Base-by-base conservation (phyloP, 2,888 invertebrate species). In the Craniophora ligustri region DNA sequence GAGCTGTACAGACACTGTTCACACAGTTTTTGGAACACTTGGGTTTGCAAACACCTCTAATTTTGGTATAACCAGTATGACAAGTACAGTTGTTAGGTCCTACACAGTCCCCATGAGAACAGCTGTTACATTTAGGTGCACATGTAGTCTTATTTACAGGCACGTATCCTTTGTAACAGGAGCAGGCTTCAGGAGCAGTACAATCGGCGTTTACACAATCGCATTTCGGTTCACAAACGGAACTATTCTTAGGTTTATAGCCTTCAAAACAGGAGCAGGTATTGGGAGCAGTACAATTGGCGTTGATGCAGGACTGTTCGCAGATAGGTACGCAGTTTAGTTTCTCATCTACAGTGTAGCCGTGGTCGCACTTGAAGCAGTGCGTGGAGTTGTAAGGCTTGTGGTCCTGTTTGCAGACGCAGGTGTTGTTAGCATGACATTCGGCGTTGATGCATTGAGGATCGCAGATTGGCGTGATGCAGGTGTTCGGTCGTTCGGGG, bases 21-120 rank as follows among this genome's bases (percentile, higher is more conserved):
- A 49, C 60, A 67, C 76, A 78, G 13, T 30, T 26, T 3, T 58
- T 50, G 10, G 70, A 58, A 44, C 79, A 79, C 30, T 61, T 42
- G 18, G 79, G 76, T 28, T 42, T 64, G 32, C 78, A 79, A 10
- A 48, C 51, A 28, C 53, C 67, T 19, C 57, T 50, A 30, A 48
- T 16, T 30, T 47, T 38, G 10, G 16, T 28, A 30, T 78, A 86
- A 1, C 93, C 94, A 5, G 75, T 76, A 32, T 85, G 80, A 62
- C 94, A 94, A 15, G 85, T 77, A 32, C 94, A 94, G 3, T 74
- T 76, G 19, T 92, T 84, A 0, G 94, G 94, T 5, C 69, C 76
- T 2, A 71, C 44, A 54, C 92, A 91, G 2, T 59, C 38, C 2
- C 87, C 87, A 44, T 88, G 81, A 2, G 36, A 30, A 47, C 72